Conservation (phyloP, 2,113 vertebrate species). For the Chascanopsetta lugubris region DNA sequence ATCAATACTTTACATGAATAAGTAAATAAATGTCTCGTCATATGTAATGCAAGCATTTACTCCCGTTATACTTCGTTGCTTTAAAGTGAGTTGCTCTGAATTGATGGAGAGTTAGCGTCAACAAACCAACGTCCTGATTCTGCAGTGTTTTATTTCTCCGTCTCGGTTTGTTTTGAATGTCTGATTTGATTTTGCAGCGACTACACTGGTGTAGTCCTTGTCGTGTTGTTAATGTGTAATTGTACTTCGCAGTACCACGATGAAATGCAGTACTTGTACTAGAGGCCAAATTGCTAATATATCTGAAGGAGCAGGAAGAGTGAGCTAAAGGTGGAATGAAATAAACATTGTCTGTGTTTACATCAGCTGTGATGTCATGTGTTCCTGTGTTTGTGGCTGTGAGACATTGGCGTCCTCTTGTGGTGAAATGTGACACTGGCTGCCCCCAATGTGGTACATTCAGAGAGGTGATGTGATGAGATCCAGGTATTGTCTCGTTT, state of each 20-base stretch:
- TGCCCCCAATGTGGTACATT: too few relatives aligned
- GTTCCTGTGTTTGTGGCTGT: background rate
- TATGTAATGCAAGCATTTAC: slow-evolving; percentile 60
- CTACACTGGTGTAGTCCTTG: slow-evolving; percentile 80
- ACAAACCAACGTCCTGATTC: slow-evolving; percentile 14
- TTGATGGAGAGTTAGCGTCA: slow-evolving; percentile 14
- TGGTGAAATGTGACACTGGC: slow-evolving; percentile 18
- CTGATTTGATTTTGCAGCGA: slow-evolving; percentile 46
- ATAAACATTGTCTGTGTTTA: slow-evolving; percentile 58
- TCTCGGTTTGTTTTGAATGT: slow-evolving; percentile 28
- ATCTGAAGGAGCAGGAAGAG: slow-evolving; percentile 64
- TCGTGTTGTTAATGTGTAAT: slow-evolving; percentile 31
- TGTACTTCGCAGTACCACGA: slow-evolving; percentile 56
- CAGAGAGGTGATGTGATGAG: slow-evolving; percentile 22
- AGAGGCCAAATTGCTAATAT: slow-evolving; percentile 80
- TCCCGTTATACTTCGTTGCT: slow-evolving; percentile 43
- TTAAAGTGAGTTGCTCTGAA: slow-evolving; percentile 49
- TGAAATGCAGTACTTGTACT: slow-evolving; percentile 57
- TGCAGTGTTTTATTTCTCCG: slow-evolving; percentile 39
- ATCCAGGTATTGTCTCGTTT: too few relatives aligned
- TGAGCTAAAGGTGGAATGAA: slow-evolving; percentile 48
- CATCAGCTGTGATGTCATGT: background rate
- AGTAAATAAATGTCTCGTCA: slow-evolving; percentile 8
- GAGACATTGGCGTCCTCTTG: slow-evolving; percentile 21
- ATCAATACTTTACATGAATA: slow-evolving; percentile 24